These are phyloP conservation scores for Malthinus seriepunctatus DNA, from an alignment of 2,888 invertebrate species.

Conservation along the genomic window DNA sequence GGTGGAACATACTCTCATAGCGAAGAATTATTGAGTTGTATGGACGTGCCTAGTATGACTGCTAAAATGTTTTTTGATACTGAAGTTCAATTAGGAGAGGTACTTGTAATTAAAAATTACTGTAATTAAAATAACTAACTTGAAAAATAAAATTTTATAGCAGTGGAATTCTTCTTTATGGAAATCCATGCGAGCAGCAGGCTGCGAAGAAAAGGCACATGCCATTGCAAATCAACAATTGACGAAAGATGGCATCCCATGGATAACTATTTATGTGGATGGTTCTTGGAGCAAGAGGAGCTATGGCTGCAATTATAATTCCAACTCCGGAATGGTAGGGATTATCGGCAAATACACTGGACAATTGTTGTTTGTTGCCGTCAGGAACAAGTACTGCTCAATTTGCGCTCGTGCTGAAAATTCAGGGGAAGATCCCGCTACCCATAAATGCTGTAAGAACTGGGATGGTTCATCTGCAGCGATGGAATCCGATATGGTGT, in stretches of 20 bases:
- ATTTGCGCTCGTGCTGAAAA: constrained; percentile 11
- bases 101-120: too few species aligned
- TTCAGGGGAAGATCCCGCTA: neutral
- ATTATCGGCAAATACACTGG: constrained; percentile 29
- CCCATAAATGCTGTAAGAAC: constrained; percentile 31
- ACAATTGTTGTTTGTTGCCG: constrained; percentile 27
- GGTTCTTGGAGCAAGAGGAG: constrained; percentile 34
- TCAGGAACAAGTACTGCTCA: too few species aligned
- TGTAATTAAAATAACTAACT: too few species aligned
- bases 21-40: neutral
- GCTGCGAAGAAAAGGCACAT: constrained; percentile 20
- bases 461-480: constrained; percentile 21
- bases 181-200: too few species aligned
- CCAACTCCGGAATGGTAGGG: constrained; percentile 30
- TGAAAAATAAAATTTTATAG: neutral
- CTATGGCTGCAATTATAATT: constrained; percentile 31
- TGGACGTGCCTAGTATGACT: neutral
- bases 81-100: neutral
- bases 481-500: constrained; percentile 32
- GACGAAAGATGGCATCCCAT: neutral
- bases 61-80: neutral
- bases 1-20: neutral
- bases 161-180: neutral
- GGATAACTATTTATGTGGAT: constrained; percentile 10
- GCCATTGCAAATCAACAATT: neutral